Evolutionary conservation across 2,888 invertebrate genomes (phyloP).

Genomic region (Lochmaea capreae): DNA sequence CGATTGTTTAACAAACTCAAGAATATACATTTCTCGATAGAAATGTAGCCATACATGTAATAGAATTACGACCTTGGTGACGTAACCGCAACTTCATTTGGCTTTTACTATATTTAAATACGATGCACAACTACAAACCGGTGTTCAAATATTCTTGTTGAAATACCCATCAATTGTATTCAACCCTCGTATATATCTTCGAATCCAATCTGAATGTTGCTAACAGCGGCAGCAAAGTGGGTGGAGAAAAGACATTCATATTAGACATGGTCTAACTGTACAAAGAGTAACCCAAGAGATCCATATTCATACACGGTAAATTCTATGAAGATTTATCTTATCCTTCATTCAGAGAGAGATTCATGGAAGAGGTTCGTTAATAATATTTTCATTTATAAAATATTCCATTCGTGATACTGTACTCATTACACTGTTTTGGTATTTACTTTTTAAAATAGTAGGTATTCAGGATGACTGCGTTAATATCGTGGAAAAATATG

Average conservation of each 20-base stretch:
- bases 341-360: background rate
- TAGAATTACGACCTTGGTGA: no score
- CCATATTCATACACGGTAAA: conserved; percentile 13
- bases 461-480: no score
- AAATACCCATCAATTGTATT: background rate
- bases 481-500: no score
- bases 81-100: no score
- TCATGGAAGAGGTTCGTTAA: background rate
- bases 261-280: conserved; percentile 47
- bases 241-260: conserved; percentile 15
- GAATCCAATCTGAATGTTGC: conserved; percentile 11
- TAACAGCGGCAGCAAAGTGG: conserved; percentile 16
- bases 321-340: background rate
- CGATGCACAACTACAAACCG: no score
- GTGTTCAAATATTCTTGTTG: no score
- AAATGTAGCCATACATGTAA: no score
- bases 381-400: background rate
- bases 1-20: no score
- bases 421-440: background rate
- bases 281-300: conserved; percentile 26
- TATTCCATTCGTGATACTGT: background rate
- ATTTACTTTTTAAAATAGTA: background rate
- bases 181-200: conserved; percentile 1
- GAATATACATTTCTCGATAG: no score
- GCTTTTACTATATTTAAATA: no score